Evolutionary conservation across 1,140 invertebrate genomes (phyloP), one percentile per base, ranked within the genome.

Genomic region (Caenorhabditis remanei): DNA sequence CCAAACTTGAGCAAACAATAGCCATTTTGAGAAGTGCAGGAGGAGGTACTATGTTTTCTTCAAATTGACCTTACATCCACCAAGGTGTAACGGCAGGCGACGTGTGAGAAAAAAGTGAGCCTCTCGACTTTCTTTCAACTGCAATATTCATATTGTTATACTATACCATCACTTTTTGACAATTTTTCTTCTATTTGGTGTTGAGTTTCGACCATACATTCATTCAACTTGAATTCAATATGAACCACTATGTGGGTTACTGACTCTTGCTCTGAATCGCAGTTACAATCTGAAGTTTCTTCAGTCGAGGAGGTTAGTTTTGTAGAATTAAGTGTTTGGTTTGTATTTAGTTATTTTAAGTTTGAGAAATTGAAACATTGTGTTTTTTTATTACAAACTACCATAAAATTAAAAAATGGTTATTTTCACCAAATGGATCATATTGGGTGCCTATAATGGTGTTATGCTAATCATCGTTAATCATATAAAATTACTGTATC

Each of bases 231-330:
- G 46, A 79, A 13, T 46, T 79, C 71, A 79, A 79, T 50, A 79
- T 79, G 71, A 79, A 41, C 71, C 71, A 79, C 71, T 79, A 79
- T 79, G 71, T 79, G 71, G 71, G 71, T 79, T n/a, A 79, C 21
- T 41, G 82, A 84, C 82, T 84, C 82, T 46, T 61, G 53, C 58
- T 61, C 56, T 84, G 53, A 58, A 56, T 84, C 82, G 58, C 82
- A 84, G 50, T 32, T 58, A 14, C 82, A 84, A 58, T 84, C 82
- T 84, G 82, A 58, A 84, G 53, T 46, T 43, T 61, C 56, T 58
- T 56, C 56, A 84, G 53, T 84, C 41, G 53, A 84, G 32, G 53
- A 61, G 53, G 53, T 84, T 84, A 58, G 82, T 58, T 50, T 11
- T 16, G 11, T 21, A n/a, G n/a, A n/a, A 32, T 13, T 16, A 8